Evolutionary conservation across 2,888 invertebrate genomes (phyloP).

Genomic region (Cosmopolites sordidus): DNA sequence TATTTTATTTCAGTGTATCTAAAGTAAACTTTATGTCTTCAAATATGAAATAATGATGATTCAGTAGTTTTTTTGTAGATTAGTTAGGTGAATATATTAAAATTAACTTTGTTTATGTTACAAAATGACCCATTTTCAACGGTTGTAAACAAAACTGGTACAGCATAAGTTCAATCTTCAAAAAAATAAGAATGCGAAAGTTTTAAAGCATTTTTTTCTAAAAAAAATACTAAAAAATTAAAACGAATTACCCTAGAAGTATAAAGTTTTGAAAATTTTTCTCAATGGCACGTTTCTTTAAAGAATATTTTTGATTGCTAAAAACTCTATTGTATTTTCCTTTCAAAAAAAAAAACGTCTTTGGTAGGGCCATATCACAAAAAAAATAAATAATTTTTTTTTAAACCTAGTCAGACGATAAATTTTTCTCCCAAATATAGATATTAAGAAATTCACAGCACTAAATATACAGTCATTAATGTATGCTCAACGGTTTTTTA

Average conservation of each 20-base stretch:
- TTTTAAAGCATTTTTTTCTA: conserved; percentile 2
- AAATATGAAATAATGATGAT: too few species aligned
- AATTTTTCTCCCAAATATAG: conserved; percentile 31
- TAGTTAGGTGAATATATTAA: not conserved
- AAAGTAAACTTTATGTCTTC: too few species aligned
- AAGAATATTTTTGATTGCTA: conserved; percentile 13
- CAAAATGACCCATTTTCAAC: conserved; percentile 2
- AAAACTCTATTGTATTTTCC: conserved; percentile 7
- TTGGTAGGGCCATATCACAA: conserved; percentile 51
- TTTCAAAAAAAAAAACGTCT: conserved; percentile 37
- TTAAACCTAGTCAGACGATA: conserved; percentile 47
- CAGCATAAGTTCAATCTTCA: conserved; percentile 6
- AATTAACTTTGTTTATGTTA: not conserved
- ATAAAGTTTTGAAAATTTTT: conserved; percentile 18
- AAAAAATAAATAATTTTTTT: conserved; percentile 43
- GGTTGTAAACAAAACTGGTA: conserved; percentile 18
- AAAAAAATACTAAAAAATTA: conserved; percentile 13
- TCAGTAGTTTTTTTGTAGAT: too few species aligned
- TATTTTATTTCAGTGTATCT: too few species aligned
- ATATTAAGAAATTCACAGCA: conserved; percentile 46
- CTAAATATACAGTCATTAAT: conserved; percentile 49
- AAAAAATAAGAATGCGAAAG: conserved; percentile 10
- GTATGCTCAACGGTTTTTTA: conserved; percentile 37
- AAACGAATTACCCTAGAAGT: conserved; percentile 8
- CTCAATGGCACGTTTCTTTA: conserved; percentile 40